Conservation (phyloP, 2,113 vertebrate species). For the Mormyrus lacerda region DNA sequence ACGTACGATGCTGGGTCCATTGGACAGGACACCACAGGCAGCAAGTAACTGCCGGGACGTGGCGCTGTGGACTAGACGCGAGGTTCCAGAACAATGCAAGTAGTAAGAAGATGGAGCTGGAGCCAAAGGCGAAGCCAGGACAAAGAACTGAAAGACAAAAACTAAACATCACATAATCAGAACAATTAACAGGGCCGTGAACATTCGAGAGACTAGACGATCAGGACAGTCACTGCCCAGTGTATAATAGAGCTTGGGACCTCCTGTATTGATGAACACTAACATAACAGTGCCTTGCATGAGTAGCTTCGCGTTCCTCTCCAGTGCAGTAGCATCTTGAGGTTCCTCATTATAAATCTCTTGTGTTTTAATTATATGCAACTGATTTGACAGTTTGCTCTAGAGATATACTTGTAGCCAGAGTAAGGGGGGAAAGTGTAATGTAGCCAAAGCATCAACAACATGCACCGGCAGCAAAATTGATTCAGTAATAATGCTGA, state of each 20-base stretch:
- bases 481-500: neutral
- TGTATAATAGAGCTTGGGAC: neutral
- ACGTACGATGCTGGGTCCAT: neutral
- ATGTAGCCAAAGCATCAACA: neutral
- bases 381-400: neutral
- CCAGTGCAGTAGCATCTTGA: neutral
- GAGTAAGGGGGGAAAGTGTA: neutral
- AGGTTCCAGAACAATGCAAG: neutral
- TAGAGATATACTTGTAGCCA: neutral
- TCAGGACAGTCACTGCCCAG: neutral
- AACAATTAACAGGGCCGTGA: neutral
- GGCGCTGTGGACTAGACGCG: neutral
- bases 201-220: neutral
- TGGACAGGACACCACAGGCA: neutral
- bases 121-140: neutral
- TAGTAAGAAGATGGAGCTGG: neutral
- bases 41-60: neutral
- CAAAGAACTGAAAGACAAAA: neutral
- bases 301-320: neutral
- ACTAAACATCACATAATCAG: neutral
- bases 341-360: neutral
- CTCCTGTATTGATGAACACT: neutral
- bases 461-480: neutral
- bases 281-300: neutral
- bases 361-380: neutral